Base-by-base conservation (phyloP, 2,888 invertebrate species). In the Watsonalla cultraria region DNA sequence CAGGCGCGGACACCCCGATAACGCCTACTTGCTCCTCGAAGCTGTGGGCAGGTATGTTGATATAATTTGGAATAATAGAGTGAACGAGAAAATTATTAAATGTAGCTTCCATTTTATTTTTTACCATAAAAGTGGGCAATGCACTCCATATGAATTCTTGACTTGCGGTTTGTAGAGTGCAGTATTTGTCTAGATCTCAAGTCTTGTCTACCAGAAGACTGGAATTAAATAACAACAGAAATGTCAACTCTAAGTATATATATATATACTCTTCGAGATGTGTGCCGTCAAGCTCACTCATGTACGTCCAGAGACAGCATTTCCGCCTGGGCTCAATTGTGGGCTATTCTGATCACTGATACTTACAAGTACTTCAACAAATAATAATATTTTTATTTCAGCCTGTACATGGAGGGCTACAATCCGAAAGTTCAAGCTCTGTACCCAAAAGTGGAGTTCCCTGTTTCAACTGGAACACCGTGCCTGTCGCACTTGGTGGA, bases 401-500 rank as follows among this genome's bases (percentile, higher is more conserved):
- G 95, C 64, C 82, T 97, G 51, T 97, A 94, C 76, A 92, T 94
- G 68, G 91, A 92, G 58, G 98, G 98, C 5, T 83, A 94, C 35
- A 93, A 94, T 57, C 93, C 95, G 1, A 92, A 94, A 62, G 78
- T 97, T 1, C 86, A 94, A 7, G 92, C 92, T 9, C 78, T 98
- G 0, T 97, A 96, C 78, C 95, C 96, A 0, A 81, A 91, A 55
- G 86, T 96, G 0, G 76, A 93, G 52, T 96, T 93, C 70, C 98
- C 98, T 0, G 98, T 98, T 0, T 95, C 96, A 0, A 92, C 94
- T 9, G 95, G 95, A 39, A 98, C 98, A 0, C 94, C 96, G 0
- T 94, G 95, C 92, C 92, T 98, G 24, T 94, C 96, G 0, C 94
- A 96, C 8, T 83, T 95, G 9, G 92, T 98, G n/a, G 92, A 93